Evolutionary conservation across 1,140 invertebrate genomes (phyloP).

Genomic region (Varroa destructor): DNA sequence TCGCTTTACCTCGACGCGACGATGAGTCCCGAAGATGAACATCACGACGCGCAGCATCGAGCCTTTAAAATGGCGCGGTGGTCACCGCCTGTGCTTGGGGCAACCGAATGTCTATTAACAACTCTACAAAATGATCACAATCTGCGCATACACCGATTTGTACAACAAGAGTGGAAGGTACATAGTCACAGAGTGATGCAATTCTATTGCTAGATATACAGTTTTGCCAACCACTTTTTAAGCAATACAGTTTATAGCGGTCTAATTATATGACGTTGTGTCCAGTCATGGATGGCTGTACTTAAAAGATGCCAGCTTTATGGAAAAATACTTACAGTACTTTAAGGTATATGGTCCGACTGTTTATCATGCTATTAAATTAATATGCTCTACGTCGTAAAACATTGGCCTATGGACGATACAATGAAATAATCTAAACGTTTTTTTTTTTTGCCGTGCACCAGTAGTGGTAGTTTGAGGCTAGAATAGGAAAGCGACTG

Average conservation of each 20-base stretch:
- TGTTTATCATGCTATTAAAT: not conserved
- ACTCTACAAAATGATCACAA: conserved; percentile 6
- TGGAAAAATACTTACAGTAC: not conserved
- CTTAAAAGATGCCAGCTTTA: not conserved
- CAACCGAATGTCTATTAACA: not conserved
- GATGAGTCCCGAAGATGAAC: conserved; percentile 19
- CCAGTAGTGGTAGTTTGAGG: no score
- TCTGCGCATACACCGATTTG: not conserved
- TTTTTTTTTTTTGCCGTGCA: no score
- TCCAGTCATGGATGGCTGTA: no score
- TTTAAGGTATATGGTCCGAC: not conserved
- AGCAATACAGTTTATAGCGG: no score
- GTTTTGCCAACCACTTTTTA: no score
- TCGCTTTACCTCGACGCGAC: conserved; percentile 6
- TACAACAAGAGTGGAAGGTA: conserved; percentile 20
- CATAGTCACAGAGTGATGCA: no score
- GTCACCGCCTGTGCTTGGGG: conserved; percentile 3
- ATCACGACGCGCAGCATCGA: not conserved
- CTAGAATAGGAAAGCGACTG: no score
- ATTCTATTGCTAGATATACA: no score
- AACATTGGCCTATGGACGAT: not conserved
- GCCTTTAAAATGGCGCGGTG: conserved; percentile 10
- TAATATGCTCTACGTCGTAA: not conserved
- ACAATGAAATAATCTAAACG: no score
- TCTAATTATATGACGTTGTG: no score